phyloP scores from a whole-genome alignment of 53 echinoderm and acorn worm species.

The Antedon mediterranea region DNA sequence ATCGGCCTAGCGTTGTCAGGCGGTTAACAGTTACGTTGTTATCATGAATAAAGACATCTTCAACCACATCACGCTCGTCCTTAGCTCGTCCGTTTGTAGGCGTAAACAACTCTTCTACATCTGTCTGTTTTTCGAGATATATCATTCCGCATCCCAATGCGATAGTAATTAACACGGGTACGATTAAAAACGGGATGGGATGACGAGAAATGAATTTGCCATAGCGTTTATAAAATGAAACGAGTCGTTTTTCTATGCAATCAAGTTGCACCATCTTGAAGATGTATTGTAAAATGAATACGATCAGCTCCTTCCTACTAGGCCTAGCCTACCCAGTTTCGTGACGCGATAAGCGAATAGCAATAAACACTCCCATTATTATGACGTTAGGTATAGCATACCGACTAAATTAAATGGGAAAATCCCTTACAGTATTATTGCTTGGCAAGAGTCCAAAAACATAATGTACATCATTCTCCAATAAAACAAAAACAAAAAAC shows the following conservation, averaged over 20 bases:
- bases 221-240: constrained; percentile 28
- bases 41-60: constrained; percentile 9
- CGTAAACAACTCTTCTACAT: constrained; percentile 19
- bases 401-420: too few relatives aligned
- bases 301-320: too few relatives aligned
- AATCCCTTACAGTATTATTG: too few relatives aligned
- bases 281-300: too few relatives aligned
- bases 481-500: too few relatives aligned
- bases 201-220: constrained; percentile 56
- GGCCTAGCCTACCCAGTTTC: too few relatives aligned
- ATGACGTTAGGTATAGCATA: too few relatives aligned
- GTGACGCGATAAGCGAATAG: too few relatives aligned
- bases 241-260: constrained; percentile 36
- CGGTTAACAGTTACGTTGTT: constrained; percentile 5
- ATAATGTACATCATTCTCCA: too few relatives aligned
- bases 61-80: constrained; percentile 13
- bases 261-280: constrained; percentile 45
- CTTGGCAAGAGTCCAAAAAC: too few relatives aligned
- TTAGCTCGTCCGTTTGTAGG: constrained; percentile 25
- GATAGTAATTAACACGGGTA: constrained; percentile 31
- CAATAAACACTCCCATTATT: too few relatives aligned
- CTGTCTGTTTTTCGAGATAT: constrained; percentile 5
- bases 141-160: constrained; percentile 21
- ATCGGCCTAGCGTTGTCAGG: constrained; percentile 1
- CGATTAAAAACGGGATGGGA: constrained; percentile 39